These are phyloP conservation scores for Falcunculus frontatus DNA, from an alignment of 2,113 vertebrate genomes.

Conservation along the genomic window DNA sequence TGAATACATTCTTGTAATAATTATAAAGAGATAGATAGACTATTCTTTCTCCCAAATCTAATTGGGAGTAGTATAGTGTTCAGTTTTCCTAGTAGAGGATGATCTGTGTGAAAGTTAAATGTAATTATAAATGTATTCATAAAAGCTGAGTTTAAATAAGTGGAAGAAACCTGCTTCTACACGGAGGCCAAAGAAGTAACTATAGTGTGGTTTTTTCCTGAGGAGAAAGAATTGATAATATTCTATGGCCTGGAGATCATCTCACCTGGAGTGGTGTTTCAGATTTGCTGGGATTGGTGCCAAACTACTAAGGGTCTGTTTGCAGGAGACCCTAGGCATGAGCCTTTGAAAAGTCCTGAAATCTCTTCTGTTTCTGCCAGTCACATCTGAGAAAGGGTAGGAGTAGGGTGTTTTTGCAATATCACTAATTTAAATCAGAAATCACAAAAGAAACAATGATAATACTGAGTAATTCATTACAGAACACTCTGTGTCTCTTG, in stretches of 20 bases:
- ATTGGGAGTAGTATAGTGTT: slow-evolving; percentile 16
- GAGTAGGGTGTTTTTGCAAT: not conserved
- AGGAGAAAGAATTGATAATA: not conserved
- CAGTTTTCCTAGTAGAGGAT: not conserved
- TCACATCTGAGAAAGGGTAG: not conserved
- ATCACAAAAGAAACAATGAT: not conserved
- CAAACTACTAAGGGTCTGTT: not conserved
- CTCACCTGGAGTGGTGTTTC: not conserved
- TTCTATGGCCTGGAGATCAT: not conserved
- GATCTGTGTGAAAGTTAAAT: not conserved
- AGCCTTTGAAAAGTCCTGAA: not conserved
- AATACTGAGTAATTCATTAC: not conserved
- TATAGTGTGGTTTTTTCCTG: not conserved
- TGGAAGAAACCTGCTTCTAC: not conserved
- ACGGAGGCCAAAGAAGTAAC: not conserved
- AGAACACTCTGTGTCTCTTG: not conserved
- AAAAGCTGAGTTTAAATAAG: not conserved
- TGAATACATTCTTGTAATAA: slow-evolving; percentile 35
- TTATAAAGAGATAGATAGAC: slow-evolving; percentile 16
- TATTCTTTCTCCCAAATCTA: slow-evolving; percentile 13
- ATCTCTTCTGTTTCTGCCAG: not conserved
- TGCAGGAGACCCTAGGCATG: not conserved
- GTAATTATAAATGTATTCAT: not conserved
- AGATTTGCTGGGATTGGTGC: not conserved
- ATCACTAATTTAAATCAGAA: not conserved